phyloP scores from a whole-genome alignment of 2,113 vertebrate species.

The Gasterosteus aculeatus region DNA sequence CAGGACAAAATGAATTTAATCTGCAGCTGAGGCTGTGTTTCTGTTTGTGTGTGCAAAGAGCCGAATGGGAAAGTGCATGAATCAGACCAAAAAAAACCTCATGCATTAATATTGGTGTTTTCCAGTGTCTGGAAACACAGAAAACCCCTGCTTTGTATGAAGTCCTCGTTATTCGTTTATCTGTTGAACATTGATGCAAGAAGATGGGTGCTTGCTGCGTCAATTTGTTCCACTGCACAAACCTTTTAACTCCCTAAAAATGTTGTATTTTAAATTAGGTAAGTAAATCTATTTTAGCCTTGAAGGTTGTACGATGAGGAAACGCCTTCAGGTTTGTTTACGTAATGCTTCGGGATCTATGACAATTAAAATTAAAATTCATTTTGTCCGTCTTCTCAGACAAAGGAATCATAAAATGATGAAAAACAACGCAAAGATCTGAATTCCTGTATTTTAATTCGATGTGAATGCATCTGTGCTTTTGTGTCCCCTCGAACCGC shows the following conservation, averaged over 20 bases:
- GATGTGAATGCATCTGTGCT: not conserved
- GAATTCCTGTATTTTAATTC: not conserved
- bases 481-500: not conserved
- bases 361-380: not conserved
- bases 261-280: not conserved
- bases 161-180: not conserved
- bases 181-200: not conserved
- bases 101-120: not conserved
- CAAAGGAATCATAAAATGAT: no score
- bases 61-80: slow-evolving; percentile 4
- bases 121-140: not conserved
- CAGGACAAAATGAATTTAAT: slow-evolving; percentile 47
- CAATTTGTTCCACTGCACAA: not conserved
- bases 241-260: not conserved
- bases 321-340: slow-evolving; percentile 3
- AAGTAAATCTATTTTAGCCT: not conserved
- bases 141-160: not conserved
- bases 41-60: slow-evolving; percentile 1
- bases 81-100: slow-evolving; percentile 16
- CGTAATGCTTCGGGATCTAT: not conserved
- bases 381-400: not conserved
- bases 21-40: slow-evolving; percentile 23
- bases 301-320: not conserved
- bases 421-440: not conserved
- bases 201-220: not conserved